Base-by-base conservation (phyloP, 2,888 invertebrate genomes). In the Melangyna quadrimaculata region DNA sequence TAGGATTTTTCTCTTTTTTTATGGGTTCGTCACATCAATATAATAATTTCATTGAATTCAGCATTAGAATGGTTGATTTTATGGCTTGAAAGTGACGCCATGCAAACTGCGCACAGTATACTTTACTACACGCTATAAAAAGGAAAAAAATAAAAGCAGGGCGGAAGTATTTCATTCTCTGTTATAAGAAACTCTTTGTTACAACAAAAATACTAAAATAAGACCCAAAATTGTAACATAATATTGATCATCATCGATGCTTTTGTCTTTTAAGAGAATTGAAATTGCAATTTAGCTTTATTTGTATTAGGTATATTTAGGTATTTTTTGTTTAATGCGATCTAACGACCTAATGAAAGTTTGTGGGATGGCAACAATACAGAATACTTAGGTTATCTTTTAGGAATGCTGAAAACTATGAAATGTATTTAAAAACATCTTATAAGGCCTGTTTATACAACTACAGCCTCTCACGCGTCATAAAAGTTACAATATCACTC, bases 1-100 rank as follows among this genome's bases (percentile, higher is more conserved):
- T 79, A 75, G 51, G 51, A 63, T 53, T 24, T 77, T 55, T 61
- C 65, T 57, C 10, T n/a, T 17, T 67, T 75, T 72, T 80, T 86
- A 72, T 80, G 75, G 75, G 69, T 80, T 72, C 57, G 67, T 80
- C 80, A 80, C 84, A 72, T 75, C 84, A 80, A 75, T 80, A 77
- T 72, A 80, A 80, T 75, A 80, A 79, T 80, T 69, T 61, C 67
- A 69, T 77, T 80, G 72, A 80, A 77, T 59, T 61, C n/a, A 37
- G 53, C 55, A 69, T 55, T 71, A 37, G 59, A 79, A 65, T 71
- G 75, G 75, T 24, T 73, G 57, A 27, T 83, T 83, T 84, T 75
- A 80, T 75, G 75, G 71, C 69, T 45, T 53, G 59, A 75, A 72
- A 55, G 35, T 72, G 84, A 80, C 80, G 80, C 80, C 75, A 84